Base-by-base conservation (phyloP, 2,888 invertebrate genomes). In the Orthonychiurus folsomi region DNA sequence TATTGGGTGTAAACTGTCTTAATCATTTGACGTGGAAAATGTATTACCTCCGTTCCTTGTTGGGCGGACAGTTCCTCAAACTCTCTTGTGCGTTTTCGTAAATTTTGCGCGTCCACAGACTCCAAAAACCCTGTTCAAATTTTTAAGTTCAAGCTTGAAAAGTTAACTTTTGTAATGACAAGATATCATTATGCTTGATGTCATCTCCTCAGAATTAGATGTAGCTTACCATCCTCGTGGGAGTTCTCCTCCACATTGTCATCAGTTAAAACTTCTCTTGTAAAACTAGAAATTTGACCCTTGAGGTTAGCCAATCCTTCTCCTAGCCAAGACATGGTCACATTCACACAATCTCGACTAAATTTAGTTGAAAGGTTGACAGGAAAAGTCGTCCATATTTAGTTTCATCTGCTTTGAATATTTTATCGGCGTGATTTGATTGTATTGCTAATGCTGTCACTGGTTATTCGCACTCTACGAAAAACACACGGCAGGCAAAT, bases 201-300 rank as follows among this genome's bases (percentile, higher is more conserved):
- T 37, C 15, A 37, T 15, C 37, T 37, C 15, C 37, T n/a, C n/a
- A n/a, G n/a, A n/a, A n/a, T n/a, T n/a, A n/a, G n/a, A n/a, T n/a
- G n/a, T n/a, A n/a, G n/a, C n/a, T n/a, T n/a, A n/a, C n/a, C n/a
- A n/a, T n/a, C n/a, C n/a, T n/a, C n/a, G n/a, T n/a, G n/a, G n/a
- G n/a, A n/a, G n/a, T 37, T 15, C 37, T 15, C 27, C 27, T 56
- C 24, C 21, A 84, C 85, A 64, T 80, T 82, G 74, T 82, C 81
- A 68, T 81, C 83, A 69, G 88, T 85, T 76, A 93, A 81, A 73
- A 93, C 91, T 79, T 91, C 92, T 77, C 88, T 88, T 64, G 93
- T 92, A 75, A 93, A 87, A 80, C 83, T 92, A 27, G 77, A 76
- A 74, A 93, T 84, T 81, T 93, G 93, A 71, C 91, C 93, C 78